These are phyloP conservation scores for Catamblyrhynchus diadema DNA, from an alignment of 2,797 vertebrate genomes.

Conservation along the genomic window DNA sequence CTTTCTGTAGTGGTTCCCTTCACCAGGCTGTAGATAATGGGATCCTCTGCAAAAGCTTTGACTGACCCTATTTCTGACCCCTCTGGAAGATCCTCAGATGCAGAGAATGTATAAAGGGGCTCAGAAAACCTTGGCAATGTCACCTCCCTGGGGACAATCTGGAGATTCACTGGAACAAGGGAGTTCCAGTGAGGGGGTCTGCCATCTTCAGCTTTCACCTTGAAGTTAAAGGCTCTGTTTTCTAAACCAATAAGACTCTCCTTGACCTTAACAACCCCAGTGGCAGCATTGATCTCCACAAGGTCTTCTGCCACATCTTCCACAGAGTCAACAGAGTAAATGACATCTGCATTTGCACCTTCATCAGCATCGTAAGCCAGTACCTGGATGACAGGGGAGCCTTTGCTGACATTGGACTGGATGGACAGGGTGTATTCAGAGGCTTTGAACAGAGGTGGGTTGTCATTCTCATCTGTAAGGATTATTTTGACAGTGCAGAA, in stretches of 20 bases:
- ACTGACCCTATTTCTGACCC: constrained; percentile 92
- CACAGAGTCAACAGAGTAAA: constrained; percentile 87
- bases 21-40: constrained; percentile 94
- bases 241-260: constrained; percentile 90
- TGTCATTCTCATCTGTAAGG: constrained; percentile 96
- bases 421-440: constrained; percentile 90
- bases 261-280: constrained; percentile 89
- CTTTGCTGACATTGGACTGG: constrained; percentile 90
- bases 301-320: constrained; percentile 85
- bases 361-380: constrained; percentile 95
- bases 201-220: constrained; percentile 91
- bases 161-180: constrained; percentile 87
- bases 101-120: constrained; percentile 92
- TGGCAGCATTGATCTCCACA: constrained; percentile 92
- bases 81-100: constrained; percentile 88
- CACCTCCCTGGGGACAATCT: constrained; percentile 89
- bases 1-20: constrained; percentile 93
- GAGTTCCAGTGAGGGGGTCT: constrained; percentile 91
- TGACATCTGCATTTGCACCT: constrained; percentile 95
- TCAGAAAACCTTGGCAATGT: constrained; percentile 93
- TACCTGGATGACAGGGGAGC: constrained; percentile 90
- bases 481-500: constrained; percentile 98
- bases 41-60: constrained; percentile 86
- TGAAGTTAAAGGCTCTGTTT: constrained; percentile 92
- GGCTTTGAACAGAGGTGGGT: constrained; percentile 90